Evolutionary conservation across 1,140 invertebrate genomes (phyloP), one percentile per base, ranked within the genome.

Genomic region (Melanaphis sacchari): DNA sequence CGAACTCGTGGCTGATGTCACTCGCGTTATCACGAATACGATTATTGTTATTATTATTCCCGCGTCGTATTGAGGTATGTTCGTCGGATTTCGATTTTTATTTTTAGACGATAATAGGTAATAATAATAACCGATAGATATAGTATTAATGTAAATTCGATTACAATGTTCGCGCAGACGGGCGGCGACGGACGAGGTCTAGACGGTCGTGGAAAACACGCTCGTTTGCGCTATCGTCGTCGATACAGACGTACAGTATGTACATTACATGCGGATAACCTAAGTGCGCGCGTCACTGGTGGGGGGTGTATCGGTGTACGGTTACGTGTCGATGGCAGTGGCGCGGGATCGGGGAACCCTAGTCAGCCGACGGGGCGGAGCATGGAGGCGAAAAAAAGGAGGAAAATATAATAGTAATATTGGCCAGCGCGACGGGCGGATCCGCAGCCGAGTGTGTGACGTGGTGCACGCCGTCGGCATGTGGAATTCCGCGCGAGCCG

Each of bases 181-280:
- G 91, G 91, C 59, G 43, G 24, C 54, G 24, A 36, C 26, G 31
- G n/a, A 36, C 41, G 90, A 31, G 36, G 91, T 93, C 91, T 93
- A 93, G 91, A 93, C 91, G 81, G 91, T 41, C 76, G 46, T 84
- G 91, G 49, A 52, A 93, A 93, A 93, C 91, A 93, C 41, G 81
- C 91, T 85, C 76, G 91, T 54, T 49, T 40, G 81, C 81, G 81
- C 81, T 81, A 40, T 22, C 8, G 46, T 38, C 46, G 81, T 24
- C 36, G 46, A 36, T 88, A 82, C 85, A 43, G 15, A 59, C 59
- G 15, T 49, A 49, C 46, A 21, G 15, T 49, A 15, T 18, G 9
- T 9, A 43, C 22, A 7, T 7, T 76, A 81, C 91, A 40, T 81
- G 91, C 76, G 66, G 40, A 36, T 46, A 43, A 40, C 76, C 31